Evolutionary conservation across 1,140 invertebrate genomes (phyloP).

Genomic region (Pseudomyrmex dendroicus): DNA sequence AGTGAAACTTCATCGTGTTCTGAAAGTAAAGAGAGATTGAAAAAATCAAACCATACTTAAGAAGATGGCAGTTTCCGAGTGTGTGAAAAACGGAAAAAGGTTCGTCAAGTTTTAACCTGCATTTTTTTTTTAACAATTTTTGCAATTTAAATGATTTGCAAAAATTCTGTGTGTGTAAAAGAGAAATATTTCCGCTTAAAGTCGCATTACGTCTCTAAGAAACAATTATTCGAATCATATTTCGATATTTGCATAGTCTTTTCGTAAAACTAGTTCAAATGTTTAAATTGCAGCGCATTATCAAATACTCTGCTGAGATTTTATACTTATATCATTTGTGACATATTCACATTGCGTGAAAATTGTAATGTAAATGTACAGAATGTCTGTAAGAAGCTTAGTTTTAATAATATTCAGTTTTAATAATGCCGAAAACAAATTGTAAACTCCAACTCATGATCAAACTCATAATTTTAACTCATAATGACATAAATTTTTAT

Average conservation of each 20-base stretch:
- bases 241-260: not conserved
- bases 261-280: not conserved
- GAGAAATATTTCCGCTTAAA: not conserved
- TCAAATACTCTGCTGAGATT: too few relatives aligned
- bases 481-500: slow-evolving; percentile 11
- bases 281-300: not conserved
- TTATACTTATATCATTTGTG: not conserved
- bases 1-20: not conserved
- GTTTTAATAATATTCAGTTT: not conserved
- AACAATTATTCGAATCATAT: not conserved
- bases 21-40: slow-evolving; percentile 10
- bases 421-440: slow-evolving; percentile 10
- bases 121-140: not conserved
- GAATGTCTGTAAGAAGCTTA: not conserved
- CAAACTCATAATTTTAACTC: not conserved
- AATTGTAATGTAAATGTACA: slow-evolving; percentile 4
- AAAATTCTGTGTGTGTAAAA: not conserved
- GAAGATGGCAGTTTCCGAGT: slow-evolving; percentile 22
- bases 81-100: slow-evolving; percentile 29
- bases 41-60: not conserved
- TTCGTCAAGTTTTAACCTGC: not conserved
- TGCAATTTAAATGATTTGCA: not conserved
- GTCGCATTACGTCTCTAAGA: not conserved
- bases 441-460: not conserved
- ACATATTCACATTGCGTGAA: not conserved